Percentiles rank a stretch among this genome's conserved stretches.
phyloP scores from a whole-genome alignment of 2,113 vertebrate genomes.

The Rattus norvegicus region DNA sequence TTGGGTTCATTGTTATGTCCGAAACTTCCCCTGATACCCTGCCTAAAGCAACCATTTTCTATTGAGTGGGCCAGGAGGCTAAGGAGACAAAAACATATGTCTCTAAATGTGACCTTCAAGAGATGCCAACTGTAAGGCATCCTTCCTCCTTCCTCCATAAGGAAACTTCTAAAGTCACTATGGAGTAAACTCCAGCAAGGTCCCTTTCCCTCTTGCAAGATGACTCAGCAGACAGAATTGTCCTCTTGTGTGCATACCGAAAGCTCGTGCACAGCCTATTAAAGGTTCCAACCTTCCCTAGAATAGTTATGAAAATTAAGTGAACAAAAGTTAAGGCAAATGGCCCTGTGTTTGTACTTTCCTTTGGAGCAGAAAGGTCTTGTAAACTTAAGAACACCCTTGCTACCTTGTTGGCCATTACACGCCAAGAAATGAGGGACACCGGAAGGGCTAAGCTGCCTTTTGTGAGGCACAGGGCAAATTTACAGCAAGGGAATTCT shows the following conservation, averaged over 20 bases:
- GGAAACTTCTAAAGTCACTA: conserved; percentile 55
- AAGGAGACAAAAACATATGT: conserved; percentile 4
- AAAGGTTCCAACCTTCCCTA: conserved; percentile 44
- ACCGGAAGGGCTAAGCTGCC: not conserved
- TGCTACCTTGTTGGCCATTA: not conserved
- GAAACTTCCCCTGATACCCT: not conserved
- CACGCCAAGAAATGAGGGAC: not conserved
- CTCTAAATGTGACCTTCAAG: conserved; percentile 40
- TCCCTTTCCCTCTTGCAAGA: conserved; percentile 48
- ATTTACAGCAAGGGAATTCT: not conserved
- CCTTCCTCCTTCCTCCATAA: conserved; percentile 8
- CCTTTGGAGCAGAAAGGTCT: conserved; percentile 35
- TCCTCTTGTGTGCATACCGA: conserved; percentile 55
- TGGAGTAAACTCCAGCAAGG: conserved; percentile 26
- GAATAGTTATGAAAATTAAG: conserved; percentile 26
- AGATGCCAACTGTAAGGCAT: conserved; percentile 59
- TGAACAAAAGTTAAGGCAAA: conserved; percentile 48
- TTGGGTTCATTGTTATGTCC: not conserved
- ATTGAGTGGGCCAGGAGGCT: not conserved
- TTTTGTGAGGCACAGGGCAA: not conserved
- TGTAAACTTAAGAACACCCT: conserved; percentile 35
- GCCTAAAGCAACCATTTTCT: not conserved
- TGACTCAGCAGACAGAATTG: conserved; percentile 64
- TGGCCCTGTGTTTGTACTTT: conserved; percentile 54
- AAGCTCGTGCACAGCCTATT: conserved; percentile 70